Evolutionary conservation across 2,888 invertebrate genomes (phyloP), one percentile per base, ranked within the genome.

Genomic region (Mythimna loreyi): DNA sequence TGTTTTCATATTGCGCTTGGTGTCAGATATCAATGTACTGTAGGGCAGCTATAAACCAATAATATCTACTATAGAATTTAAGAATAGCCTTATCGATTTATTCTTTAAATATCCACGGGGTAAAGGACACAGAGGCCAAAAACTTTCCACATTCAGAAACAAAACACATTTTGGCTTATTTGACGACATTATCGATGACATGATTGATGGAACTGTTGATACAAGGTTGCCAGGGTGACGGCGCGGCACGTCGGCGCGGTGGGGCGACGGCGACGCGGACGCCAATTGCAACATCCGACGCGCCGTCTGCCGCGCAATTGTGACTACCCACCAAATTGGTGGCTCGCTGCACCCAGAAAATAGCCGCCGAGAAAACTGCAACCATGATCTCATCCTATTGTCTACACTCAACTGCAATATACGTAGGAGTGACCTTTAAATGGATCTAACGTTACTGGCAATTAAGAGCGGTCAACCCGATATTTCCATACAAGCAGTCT

Each of bases 261-360:
- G 61, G 63, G 67, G 69, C 73, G 72, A 63, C 40, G 40, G 28
- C 33, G 33, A 8, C 73, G 49, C 75, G 69, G 78, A 69, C 75
- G 70, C 45, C 91, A 94, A 94, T 94, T 94, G 93, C 89, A 84
- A 92, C 90, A 92, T 94, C 93, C 93, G 94, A 94, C 93, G 91
- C 88, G 91, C 90, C 90, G 94, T 94, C 95, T 95, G 72, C 71
- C 65, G 68, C 56, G 59, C 65, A 84, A 84, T 84, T 93, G 92
- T 88, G 87, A 84, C 86, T 83, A 87, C 87, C 90, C 90, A 87
- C 84, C 82, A 86, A 88, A 85, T 85, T 82, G 84, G 55, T 55
- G 33, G 13, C 55, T 81, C 86, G 83, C 82, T 86, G 84, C 83
- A 84, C 83, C 83, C 84, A 82, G 78, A 88, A 87, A 86, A 87